A percentile compares a stretch with the other conserved stretches of the same genome.
Evolutionary conservation across 37 sponge, comb jelly and placozoan species (phyloP).

Genomic region (Crambe crambe): DNA sequence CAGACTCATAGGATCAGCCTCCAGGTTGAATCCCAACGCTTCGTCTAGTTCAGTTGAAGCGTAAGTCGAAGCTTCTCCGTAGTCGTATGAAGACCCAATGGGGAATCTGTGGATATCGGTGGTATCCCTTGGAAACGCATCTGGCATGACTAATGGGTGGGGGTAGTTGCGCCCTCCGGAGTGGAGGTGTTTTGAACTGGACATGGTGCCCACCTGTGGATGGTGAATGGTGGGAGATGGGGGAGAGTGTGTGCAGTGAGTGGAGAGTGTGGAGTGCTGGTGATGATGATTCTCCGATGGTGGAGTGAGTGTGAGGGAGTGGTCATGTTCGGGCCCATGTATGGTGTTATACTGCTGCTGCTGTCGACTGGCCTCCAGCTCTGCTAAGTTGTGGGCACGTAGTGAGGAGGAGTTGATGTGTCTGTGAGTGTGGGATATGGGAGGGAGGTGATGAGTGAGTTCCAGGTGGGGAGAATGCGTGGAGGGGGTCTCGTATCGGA

Average conservation of each 20-base stretch:
- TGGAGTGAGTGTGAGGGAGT: conserved; percentile 5
- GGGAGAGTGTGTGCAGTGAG: neutral
- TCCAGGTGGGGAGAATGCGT: conserved; percentile 10
- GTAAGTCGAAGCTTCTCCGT: conserved; percentile 40
- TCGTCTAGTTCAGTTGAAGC: conserved; percentile 45
- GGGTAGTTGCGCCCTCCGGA: neutral
- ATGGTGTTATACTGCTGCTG: neutral
- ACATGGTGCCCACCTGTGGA: neutral
- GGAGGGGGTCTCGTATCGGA: conserved; percentile 10
- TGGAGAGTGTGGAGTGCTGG: neutral
- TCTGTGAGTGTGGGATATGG: neutral
- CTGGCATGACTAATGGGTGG: conserved; percentile 30
- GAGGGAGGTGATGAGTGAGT: conserved; percentile 9
- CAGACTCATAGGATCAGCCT: conserved; percentile 13
- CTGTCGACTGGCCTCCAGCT: neutral
- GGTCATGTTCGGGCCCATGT: neutral
- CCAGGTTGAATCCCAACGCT: conserved; percentile 12
- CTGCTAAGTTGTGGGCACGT: neutral
- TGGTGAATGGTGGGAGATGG: neutral
- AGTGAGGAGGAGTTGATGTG: neutral
- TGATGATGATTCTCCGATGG: neutral
- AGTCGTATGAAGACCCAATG: conserved; percentile 5
- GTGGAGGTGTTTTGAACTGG: conserved; percentile 4
- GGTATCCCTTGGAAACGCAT: conserved; percentile 14
- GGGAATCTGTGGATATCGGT: conserved; percentile 12